A percentile compares a stretch with the other conserved stretches of the same genome.
Evolutionary conservation across 2,888 invertebrate genomes (phyloP).

Genomic region (Melanargia galathea): DNA sequence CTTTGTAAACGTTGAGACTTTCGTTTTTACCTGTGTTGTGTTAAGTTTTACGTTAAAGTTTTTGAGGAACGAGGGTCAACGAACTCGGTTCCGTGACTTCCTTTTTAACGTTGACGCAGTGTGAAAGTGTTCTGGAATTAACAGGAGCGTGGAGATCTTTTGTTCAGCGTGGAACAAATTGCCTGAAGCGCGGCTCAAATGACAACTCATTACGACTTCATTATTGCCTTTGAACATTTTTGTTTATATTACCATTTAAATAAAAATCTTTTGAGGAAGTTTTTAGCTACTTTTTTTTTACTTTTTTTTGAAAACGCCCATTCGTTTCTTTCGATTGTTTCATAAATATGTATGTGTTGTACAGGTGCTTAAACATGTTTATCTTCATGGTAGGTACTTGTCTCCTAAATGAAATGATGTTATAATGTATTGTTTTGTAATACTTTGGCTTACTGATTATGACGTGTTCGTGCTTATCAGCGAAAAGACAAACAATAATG

Average conservation of each 20-base stretch:
- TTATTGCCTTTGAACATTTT: conserved; percentile 60
- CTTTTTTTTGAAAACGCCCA: not conserved
- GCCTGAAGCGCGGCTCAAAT: conserved; percentile 37
- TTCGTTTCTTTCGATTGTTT: too few species aligned
- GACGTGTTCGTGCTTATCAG: too few species aligned
- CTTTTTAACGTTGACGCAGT: conserved; percentile 69
- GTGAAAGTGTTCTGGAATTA: conserved; percentile 72
- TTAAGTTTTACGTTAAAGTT: conserved; percentile 16
- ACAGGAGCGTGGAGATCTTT: conserved; percentile 68
- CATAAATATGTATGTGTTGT: too few species aligned
- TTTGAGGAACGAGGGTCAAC: conserved; percentile 53
- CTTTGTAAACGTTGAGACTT: conserved; percentile 3
- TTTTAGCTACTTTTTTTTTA: too few species aligned
- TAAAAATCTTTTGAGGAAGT: not conserved
- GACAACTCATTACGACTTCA: conserved; percentile 50
- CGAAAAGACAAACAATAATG: too few species aligned
- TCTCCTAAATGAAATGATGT: not conserved
- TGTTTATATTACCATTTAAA: conserved; percentile 57
- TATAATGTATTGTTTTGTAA: too few species aligned
- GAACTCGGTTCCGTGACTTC: conserved; percentile 75
- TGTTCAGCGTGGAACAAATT: conserved; percentile 67
- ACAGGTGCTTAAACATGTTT: not conserved
- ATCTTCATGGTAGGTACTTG: too few species aligned
- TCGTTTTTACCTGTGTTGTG: conserved; percentile 15
- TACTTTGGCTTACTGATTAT: too few species aligned